Evolutionary conservation across 2,113 vertebrate genomes (phyloP), one percentile per base, ranked within the genome.

Genomic region (Todiramphus saurophagus): DNA sequence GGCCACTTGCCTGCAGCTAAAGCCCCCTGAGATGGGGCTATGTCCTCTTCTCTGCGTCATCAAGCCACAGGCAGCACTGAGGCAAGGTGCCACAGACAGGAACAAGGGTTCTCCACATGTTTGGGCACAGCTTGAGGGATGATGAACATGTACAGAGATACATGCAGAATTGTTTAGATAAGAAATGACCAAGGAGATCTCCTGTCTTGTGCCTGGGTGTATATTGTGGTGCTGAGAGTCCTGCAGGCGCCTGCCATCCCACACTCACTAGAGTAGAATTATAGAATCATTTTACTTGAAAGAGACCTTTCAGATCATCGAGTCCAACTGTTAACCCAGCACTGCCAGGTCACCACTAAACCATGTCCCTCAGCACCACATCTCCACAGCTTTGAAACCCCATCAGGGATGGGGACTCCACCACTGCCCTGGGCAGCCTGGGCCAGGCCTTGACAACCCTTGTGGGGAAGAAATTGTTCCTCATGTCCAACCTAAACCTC

Each of bases 41-140:
- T 4, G 0, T 76, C 12, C 30, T 13, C 30, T 53, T 39, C 27
- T 62, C 35, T 62, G 31, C 39, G 30, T 30, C 64, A 53, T 25
- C 39, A 3, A 2, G 19, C 51, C 44, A 28, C 2, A 1, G 70
- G 23, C 35, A 58, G 33, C 5, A 1, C 23, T 1, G 0, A 43
- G 37, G 3, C 0, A 1, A 59, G 50, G 30, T 84, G 27, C 48
- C 48, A 27, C 35, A 25, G 41, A 2, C n/a, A 63, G 10, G 31
- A 60, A 11, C 39, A 55, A 66, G 30, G n/a, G 15, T 10, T 67
- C 30, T 75, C 24, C 9, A 16, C 7, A 0, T 12, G 30, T 37
- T 48, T 24, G 44, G 14, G 33, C 13, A 4, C 58, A 15, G 39
- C 14, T 48, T 48, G 44, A 25, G 30, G 58, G 30, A 31, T 0